phyloP scores from a whole-genome alignment of 1,140 invertebrate species.

The Lineus longissimus region DNA sequence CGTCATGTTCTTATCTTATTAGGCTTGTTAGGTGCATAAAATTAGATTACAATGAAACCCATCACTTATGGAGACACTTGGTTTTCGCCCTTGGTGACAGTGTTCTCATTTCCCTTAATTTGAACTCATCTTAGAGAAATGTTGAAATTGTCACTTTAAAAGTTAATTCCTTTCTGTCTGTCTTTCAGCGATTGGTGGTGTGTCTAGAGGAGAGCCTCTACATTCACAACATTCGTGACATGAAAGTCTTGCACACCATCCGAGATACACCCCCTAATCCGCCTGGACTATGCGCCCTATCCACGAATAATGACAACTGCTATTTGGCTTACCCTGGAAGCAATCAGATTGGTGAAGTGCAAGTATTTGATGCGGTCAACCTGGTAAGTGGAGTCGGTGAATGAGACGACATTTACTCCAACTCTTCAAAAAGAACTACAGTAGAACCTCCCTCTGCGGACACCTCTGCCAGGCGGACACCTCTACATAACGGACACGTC shows the following conservation, averaged over 20 bases:
- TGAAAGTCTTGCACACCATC: constrained; percentile 98
- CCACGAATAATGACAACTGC: constrained; percentile 82
- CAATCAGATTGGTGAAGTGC: constrained; percentile 88
- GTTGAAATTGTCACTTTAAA: background rate
- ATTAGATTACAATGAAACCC: no score
- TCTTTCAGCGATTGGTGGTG: constrained; percentile 83
- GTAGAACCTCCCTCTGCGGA: no score
- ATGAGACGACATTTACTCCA: no score
- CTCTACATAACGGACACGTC: no score
- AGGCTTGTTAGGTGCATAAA: no score
- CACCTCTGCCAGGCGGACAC: no score
- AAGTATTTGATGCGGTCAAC: constrained; percentile 96
- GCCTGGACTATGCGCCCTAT: constrained; percentile 86
- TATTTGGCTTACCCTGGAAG: constrained; percentile 96
- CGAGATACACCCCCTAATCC: constrained; percentile 95
- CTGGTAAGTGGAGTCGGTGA: constrained; percentile 64
- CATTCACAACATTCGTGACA: constrained; percentile 98
- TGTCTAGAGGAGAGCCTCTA: constrained; percentile 96
- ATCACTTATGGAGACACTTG: no score
- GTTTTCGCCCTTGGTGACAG: no score
- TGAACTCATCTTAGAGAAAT: no score
- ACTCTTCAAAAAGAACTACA: no score
- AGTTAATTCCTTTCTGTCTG: constrained; percentile 1
- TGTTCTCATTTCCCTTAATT: no score
- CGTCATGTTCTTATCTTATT: constrained; percentile 48